phyloP scores from a whole-genome alignment of 2,888 invertebrate genomes.

The Drosophila merina region DNA sequence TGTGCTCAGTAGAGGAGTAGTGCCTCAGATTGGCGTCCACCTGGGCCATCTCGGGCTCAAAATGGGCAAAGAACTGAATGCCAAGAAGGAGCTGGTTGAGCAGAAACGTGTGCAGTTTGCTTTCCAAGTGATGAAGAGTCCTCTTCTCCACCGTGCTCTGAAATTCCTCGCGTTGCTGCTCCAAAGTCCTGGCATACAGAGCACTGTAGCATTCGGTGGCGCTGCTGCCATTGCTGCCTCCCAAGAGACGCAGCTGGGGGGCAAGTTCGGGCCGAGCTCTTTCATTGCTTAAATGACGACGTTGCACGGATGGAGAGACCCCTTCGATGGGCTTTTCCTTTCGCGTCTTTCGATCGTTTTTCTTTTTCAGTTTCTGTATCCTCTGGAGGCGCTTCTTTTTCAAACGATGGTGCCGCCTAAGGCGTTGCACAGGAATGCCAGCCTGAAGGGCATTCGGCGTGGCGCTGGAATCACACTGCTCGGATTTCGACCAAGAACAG shows the following conservation, averaged over 20 bases:
- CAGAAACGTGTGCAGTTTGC: conserved; percentile 88
- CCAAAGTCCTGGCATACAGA: conserved; percentile 66
- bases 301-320: neutral
- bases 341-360: conserved; percentile 74
- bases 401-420: conserved; percentile 59
- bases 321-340: neutral
- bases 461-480: conserved; percentile 29
- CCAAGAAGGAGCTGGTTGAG: conserved; percentile 91
- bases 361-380: conserved; percentile 74
- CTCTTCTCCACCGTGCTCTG: conserved; percentile 80
- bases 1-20: conserved; percentile 83
- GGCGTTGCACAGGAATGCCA: conserved; percentile 47
- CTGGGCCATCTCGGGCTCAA: conserved; percentile 85
- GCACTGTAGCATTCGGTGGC: conserved; percentile 61
- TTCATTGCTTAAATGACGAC: neutral
- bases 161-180: conserved; percentile 74
- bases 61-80: conserved; percentile 92
- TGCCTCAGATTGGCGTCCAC: conserved; percentile 74
- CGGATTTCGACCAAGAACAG: conserved; percentile 76
- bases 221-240: conserved; percentile 66
- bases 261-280: neutral
- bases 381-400: conserved; percentile 76
- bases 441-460: conserved; percentile 77
- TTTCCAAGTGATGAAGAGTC: conserved; percentile 85
- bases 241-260: conserved; percentile 55